Percentiles rank a stretch among this genome's conserved stretches.
phyloP scores from a whole-genome alignment of 2,797 vertebrate species.

The Melanotaenia maccullochi region DNA sequence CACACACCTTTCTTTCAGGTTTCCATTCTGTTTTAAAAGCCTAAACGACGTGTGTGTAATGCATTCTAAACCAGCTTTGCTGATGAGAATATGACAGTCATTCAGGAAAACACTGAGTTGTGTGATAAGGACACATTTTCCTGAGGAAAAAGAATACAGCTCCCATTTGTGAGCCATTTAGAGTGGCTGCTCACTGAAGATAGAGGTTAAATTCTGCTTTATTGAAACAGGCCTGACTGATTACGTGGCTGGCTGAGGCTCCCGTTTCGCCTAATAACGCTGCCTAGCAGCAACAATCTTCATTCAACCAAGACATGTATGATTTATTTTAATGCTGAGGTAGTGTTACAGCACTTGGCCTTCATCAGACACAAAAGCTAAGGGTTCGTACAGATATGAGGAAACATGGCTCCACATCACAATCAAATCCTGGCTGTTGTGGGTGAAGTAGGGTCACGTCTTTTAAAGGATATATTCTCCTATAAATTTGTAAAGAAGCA shows the following conservation, averaged over 20 bases:
- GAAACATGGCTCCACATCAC: not conserved
- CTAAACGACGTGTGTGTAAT: conserved; percentile 4
- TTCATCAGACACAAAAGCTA: conserved; percentile 2
- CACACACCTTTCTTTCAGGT: conserved; percentile 7
- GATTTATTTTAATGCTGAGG: conserved; percentile 29
- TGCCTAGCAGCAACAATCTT: conserved; percentile 28
- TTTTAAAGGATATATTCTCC: not conserved
- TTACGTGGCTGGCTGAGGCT: conserved; percentile 37
- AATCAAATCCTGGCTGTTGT: not conserved
- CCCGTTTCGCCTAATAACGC: conserved; percentile 21
- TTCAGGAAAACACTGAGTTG: conserved; percentile 25
- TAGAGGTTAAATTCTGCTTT: conserved; percentile 51
- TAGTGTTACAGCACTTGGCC: not conserved
- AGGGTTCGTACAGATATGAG: not conserved
- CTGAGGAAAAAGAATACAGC: conserved; percentile 37
- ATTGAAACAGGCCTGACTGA: conserved; percentile 43
- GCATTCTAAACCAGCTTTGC: conserved; percentile 21
- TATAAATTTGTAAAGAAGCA: too few relatives aligned
- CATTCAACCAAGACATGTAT: conserved; percentile 16
- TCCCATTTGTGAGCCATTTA: conserved; percentile 39
- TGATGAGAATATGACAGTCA: conserved; percentile 34
- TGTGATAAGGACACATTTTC: conserved; percentile 49
- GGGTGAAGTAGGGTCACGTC: not conserved
- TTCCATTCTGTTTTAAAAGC: not conserved
- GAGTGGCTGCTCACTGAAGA: conserved; percentile 30